phyloP scores from a whole-genome alignment of 2,888 invertebrate genomes.

The Cosmia trapezina region DNA sequence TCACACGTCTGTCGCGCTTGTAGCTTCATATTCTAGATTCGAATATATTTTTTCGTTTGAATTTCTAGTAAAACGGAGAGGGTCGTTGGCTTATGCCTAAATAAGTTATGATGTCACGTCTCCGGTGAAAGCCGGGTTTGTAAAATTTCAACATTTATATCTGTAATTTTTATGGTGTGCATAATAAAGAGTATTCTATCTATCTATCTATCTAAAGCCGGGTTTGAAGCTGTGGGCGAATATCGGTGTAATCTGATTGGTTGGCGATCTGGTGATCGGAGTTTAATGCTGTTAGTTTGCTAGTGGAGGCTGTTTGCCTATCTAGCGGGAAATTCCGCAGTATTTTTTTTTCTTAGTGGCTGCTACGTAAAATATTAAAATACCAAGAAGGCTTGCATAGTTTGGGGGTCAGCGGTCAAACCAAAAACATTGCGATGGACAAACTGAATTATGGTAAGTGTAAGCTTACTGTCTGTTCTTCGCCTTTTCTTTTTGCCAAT shows the following conservation, averaged over 20 bases:
- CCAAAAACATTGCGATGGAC: background rate
- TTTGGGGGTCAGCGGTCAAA: no score
- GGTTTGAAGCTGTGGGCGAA: slow-evolving; percentile 17
- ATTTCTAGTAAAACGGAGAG: slow-evolving; percentile 30
- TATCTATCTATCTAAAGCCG: no score
- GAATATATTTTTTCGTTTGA: slow-evolving; percentile 34
- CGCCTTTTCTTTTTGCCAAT: background rate
- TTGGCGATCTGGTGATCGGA: slow-evolving; percentile 21
- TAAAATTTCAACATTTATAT: no score
- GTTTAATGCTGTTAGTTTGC: slow-evolving; percentile 25
- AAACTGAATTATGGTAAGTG: background rate
- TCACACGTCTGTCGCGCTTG: slow-evolving; percentile 24
- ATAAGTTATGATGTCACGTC: slow-evolving; percentile 47
- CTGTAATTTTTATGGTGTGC: no score
- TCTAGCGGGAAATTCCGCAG: background rate
- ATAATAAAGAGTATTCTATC: no score
- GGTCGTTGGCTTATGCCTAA: slow-evolving; percentile 38
- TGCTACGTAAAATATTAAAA: background rate
- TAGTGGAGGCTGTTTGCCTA: background rate
- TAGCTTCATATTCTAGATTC: slow-evolving; percentile 32
- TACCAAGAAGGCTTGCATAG: background rate
- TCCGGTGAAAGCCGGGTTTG: slow-evolving; percentile 17
- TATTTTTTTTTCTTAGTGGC: background rate
- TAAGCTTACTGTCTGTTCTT: background rate
- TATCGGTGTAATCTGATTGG: slow-evolving; percentile 34